Evolutionary conservation across 2,797 vertebrate genomes (phyloP).

Genomic region (Etheostoma perlongum): DNA sequence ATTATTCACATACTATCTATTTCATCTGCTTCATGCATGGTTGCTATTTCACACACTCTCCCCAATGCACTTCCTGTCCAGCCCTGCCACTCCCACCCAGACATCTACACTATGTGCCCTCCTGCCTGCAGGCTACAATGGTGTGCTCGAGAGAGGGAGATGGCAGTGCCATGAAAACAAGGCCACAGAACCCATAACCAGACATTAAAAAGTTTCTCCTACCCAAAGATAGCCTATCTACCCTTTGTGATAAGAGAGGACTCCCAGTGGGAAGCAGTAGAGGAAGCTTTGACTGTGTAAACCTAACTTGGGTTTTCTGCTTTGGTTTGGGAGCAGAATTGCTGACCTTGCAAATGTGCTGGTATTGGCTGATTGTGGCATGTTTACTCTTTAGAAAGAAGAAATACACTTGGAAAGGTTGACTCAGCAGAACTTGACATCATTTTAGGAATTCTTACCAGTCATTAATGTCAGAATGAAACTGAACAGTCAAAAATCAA

Average conservation of each 20-base stretch:
- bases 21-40: constrained; percentile 34
- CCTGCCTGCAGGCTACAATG: constrained; percentile 43
- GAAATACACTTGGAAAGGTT: constrained; percentile 3
- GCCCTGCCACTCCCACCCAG: constrained; percentile 34
- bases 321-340: constrained; percentile 7
- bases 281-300: constrained; percentile 25
- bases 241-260: constrained; percentile 36
- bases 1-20: not conserved
- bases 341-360: constrained; percentile 31
- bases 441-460: no score
- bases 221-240: constrained; percentile 13
- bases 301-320: constrained; percentile 18
- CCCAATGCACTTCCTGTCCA: constrained; percentile 25
- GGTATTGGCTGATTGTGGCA: constrained; percentile 5
- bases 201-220: constrained; percentile 47
- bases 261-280: constrained; percentile 7
- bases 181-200: constrained; percentile 14
- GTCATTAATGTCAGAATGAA: not conserved
- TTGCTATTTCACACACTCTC: constrained; percentile 44
- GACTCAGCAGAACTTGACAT: constrained; percentile 11
- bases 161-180: constrained; percentile 53
- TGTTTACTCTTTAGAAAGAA: constrained; percentile 13
- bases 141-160: constrained; percentile 53
- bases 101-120: constrained; percentile 20
- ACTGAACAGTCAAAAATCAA: not conserved